Conservation (phyloP, 2,797 vertebrate genomes). For the Tamandua tetradactyla region DNA sequence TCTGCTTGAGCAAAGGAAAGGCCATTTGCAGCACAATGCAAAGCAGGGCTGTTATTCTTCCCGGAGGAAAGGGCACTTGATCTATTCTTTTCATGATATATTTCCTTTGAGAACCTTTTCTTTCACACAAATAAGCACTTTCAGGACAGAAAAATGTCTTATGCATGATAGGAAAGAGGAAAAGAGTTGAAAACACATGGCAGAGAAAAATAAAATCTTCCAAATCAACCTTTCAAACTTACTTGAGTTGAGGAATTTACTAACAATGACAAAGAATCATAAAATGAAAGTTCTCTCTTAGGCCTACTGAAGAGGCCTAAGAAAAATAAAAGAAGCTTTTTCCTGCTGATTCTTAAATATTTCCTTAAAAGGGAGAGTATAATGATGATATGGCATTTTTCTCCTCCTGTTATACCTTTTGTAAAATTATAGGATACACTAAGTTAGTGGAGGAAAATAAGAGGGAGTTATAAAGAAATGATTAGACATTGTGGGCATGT, state of each 20-base stretch:
- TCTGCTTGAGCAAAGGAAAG: slow-evolving; percentile 14
- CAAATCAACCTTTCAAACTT: slow-evolving; percentile 71
- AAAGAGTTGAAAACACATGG: slow-evolving; percentile 56
- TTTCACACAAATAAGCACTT: slow-evolving; percentile 68
- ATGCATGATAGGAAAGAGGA: slow-evolving; percentile 23
- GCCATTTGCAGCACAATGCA: not conserved
- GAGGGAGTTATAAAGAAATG: not conserved
- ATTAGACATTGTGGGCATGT: not conserved
- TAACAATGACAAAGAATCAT: slow-evolving; percentile 58
- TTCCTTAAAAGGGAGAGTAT: slow-evolving; percentile 20
- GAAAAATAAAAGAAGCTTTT: not conserved
- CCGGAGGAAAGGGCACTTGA: slow-evolving; percentile 57
- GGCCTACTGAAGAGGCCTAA: not conserved
- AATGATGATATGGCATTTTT: slow-evolving; percentile 67
- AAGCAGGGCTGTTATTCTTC: slow-evolving; percentile 39
- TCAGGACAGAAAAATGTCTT: slow-evolving; percentile 62
- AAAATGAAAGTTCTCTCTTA: slow-evolving; percentile 36
- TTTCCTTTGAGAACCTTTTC: slow-evolving; percentile 75
- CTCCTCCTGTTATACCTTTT: slow-evolving; percentile 24
- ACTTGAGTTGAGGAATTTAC: slow-evolving; percentile 67
- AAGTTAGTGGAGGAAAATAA: slow-evolving; percentile 59
- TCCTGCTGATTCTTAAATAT: slow-evolving; percentile 20
- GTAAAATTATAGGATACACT: slow-evolving; percentile 28
- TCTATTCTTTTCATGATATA: slow-evolving; percentile 72
- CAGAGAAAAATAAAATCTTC: slow-evolving; percentile 65